Conservation (phyloP, 2,797 vertebrate species). For the Halcyon badia region DNA sequence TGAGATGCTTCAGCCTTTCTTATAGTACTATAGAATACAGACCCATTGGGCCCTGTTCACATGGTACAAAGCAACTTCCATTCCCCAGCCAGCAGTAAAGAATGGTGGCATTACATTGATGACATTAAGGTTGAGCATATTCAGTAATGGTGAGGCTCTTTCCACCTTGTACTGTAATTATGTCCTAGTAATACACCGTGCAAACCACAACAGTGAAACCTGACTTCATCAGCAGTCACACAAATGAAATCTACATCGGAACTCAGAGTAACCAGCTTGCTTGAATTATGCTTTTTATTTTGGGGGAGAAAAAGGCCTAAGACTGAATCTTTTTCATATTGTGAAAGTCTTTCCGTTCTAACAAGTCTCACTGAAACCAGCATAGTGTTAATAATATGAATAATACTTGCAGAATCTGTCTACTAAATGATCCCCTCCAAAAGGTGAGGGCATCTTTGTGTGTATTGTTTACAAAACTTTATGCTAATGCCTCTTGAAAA, state of each 20-base stretch:
- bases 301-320: rapidly evolving
- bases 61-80: neutral
- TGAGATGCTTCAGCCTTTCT: neutral
- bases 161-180: neutral
- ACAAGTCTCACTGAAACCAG: neutral
- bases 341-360: neutral
- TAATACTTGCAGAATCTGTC: neutral
- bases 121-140: neutral
- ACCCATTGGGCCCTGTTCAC: neutral
- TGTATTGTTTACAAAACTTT: neutral
- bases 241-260: neutral
- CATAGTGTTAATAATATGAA: neutral
- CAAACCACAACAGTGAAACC: neutral
- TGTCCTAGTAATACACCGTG: neutral
- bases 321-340: neutral
- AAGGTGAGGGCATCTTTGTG: neutral
- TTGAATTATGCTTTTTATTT: neutral
- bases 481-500: neutral
- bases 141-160: neutral
- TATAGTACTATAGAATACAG: neutral
- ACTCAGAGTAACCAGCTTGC: neutral
- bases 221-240: neutral
- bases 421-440: neutral
- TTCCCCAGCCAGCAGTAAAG: neutral
- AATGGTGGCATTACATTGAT: neutral